Percentiles rank a stretch among this genome's conserved stretches.
These are phyloP conservation scores for Plutella xylostella DNA, from an alignment of 2,888 invertebrate genomes.

Conservation along the genomic window DNA sequence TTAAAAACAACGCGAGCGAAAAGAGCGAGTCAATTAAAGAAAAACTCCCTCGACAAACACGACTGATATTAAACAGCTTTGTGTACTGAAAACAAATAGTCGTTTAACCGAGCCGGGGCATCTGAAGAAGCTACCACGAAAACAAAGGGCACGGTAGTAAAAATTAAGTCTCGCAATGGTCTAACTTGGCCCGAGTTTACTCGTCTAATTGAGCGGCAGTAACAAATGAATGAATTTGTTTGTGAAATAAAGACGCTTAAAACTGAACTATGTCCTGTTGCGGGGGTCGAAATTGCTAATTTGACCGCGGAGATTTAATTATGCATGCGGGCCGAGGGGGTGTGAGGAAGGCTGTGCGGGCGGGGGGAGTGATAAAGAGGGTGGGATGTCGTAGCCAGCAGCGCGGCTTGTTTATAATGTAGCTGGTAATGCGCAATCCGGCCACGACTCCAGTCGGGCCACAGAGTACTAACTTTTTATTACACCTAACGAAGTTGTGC, in stretches of 20 bases:
- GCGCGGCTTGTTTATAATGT: conserved; percentile 58
- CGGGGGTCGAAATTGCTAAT: conserved; percentile 62
- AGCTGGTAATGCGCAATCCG: too few relatives aligned
- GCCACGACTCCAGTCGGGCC: conserved; percentile 50
- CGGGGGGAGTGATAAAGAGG: conserved; percentile 54
- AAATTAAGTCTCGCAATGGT: conserved; percentile 2
- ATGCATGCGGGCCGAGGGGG: conserved; percentile 40
- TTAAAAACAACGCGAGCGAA: too few relatives aligned
- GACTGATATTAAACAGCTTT: too few relatives aligned
- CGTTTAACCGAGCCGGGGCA: too few relatives aligned
- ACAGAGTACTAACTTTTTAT: conserved; percentile 64
- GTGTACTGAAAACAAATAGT: too few relatives aligned
- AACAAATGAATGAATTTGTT: conserved; percentile 60
- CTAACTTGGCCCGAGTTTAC: conserved; percentile 25
- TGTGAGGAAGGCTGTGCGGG: background rate
- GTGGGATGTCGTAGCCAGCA: conserved; percentile 53
- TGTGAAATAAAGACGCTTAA: conserved; percentile 52
- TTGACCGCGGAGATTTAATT: conserved; percentile 68
- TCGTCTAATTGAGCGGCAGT: conserved; percentile 49
- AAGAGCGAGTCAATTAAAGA: too few relatives aligned
- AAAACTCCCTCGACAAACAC: too few relatives aligned
- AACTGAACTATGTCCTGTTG: conserved; percentile 62
- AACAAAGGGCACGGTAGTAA: conserved; percentile 4
- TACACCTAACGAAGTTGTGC: conserved; percentile 54
- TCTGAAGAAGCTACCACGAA: background rate